A percentile compares a stretch with the other conserved stretches of the same genome.
Conservation (phyloP, 2,888 invertebrate genomes). For the Andricus curvator region DNA sequence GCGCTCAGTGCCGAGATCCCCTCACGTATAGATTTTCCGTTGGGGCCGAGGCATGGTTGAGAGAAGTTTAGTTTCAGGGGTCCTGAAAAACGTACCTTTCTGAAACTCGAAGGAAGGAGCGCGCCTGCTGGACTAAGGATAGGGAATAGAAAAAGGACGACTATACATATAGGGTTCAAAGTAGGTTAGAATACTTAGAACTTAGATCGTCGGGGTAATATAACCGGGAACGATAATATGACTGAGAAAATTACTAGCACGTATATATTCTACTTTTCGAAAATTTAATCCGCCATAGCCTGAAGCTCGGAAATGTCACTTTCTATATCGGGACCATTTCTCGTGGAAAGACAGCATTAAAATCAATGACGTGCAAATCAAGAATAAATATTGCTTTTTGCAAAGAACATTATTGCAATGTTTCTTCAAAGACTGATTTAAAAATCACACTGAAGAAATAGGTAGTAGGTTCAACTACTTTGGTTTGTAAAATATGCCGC, state of each 20-base stretch:
- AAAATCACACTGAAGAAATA: too few species aligned
- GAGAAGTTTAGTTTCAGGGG: conserved; percentile 59
- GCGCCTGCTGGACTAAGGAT: conserved; percentile 41
- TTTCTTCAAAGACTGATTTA: too few species aligned
- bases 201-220: background rate
- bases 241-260: background rate
- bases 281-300: background rate
- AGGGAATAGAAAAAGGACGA: conserved; percentile 49
- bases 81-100: conserved; percentile 48
- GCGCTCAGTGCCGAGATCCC: conserved; percentile 50
- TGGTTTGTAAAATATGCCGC: too few species aligned
- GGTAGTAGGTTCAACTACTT: too few species aligned
- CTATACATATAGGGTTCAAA: conserved; percentile 14
- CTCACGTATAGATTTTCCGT: conserved; percentile 71
- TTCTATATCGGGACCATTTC: background rate
- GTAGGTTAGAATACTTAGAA: background rate
- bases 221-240: background rate
- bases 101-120: conserved; percentile 26
- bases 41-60: conserved; percentile 64
- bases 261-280: background rate
- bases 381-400: background rate
- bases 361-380: background rate
- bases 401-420: background rate
- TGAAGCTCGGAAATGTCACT: background rate
- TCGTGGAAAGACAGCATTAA: background rate